A percentile compares a stretch with the other conserved stretches of the same genome.
phyloP scores from a whole-genome alignment of 2,888 invertebrate genomes.

The Patella caerulea region DNA sequence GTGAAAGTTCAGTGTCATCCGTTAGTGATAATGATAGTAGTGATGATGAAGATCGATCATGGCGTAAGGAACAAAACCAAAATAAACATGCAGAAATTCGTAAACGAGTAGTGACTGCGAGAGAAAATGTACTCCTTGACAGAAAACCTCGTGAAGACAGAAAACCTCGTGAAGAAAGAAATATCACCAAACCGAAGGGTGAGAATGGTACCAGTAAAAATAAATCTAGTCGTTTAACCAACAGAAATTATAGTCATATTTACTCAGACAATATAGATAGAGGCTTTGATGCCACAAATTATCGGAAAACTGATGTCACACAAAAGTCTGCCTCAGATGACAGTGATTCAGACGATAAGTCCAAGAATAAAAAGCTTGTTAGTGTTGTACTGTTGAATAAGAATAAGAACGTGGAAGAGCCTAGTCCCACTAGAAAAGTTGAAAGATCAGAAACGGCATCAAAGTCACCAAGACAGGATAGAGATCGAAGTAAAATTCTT shows the following conservation, averaged over 20 bases:
- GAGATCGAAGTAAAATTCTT: background rate
- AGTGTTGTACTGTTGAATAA: constrained; percentile 23
- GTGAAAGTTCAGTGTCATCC: constrained; percentile 10
- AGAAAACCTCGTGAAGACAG: constrained; percentile 3
- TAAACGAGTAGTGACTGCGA: background rate
- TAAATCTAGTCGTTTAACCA: background rate
- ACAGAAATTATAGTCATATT: background rate
- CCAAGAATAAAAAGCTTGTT: constrained; percentile 22
- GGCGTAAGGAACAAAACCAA: constrained; percentile 37
- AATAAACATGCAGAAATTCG: background rate
- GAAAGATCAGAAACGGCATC: background rate
- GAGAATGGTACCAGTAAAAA: background rate
- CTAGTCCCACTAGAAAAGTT: background rate
- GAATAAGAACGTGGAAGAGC: background rate
- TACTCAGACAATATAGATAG: constrained; percentile 1
- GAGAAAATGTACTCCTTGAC: background rate
- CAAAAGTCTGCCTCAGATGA: background rate
- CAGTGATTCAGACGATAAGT: background rate
- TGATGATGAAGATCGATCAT: constrained; percentile 34
- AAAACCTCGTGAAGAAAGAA: background rate
- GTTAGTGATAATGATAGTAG: constrained; percentile 54
- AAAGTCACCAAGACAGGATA: constrained; percentile 17
- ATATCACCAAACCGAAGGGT: background rate
- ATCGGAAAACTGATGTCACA: background rate
- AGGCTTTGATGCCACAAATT: constrained; percentile 3